phyloP scores from a whole-genome alignment of 2,113 vertebrate genomes.

The Cacatua alba region DNA sequence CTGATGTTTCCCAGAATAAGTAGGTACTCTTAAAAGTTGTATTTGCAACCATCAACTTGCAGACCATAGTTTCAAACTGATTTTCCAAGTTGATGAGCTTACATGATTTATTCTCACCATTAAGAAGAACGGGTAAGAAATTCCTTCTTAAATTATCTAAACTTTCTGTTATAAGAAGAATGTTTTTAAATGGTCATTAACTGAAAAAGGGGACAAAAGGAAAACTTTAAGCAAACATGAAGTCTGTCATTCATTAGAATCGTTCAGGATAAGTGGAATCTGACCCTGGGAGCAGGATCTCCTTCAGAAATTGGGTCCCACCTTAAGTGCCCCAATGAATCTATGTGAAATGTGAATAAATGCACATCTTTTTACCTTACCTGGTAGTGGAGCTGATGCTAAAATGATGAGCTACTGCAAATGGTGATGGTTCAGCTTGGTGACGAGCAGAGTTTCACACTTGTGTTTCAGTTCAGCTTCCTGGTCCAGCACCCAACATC shows the following conservation, averaged over 20 bases:
- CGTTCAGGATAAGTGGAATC: not conserved
- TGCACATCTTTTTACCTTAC: not conserved
- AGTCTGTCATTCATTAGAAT: not conserved
- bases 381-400: not conserved
- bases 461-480: slow-evolving; percentile 88
- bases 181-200: not conserved
- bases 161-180: not conserved
- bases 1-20: not conserved
- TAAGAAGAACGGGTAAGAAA: not conserved
- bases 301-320: not conserved
- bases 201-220: not conserved
- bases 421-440: not conserved
- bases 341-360: not conserved
- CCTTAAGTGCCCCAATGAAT: accelerated
- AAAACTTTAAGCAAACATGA: accelerated
- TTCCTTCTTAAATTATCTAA: not conserved
- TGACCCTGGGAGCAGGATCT: not conserved
- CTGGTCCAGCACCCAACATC: slow-evolving; percentile 93
- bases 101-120: not conserved
- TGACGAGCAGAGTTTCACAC: not conserved
- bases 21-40: not conserved
- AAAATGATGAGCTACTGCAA: not conserved
- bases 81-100: not conserved
- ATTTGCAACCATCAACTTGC: not conserved
- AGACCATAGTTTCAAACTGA: not conserved